Conservation (phyloP, 92 coral and sea anemone genomes). For the Umimayanthus chanpuru region DNA sequence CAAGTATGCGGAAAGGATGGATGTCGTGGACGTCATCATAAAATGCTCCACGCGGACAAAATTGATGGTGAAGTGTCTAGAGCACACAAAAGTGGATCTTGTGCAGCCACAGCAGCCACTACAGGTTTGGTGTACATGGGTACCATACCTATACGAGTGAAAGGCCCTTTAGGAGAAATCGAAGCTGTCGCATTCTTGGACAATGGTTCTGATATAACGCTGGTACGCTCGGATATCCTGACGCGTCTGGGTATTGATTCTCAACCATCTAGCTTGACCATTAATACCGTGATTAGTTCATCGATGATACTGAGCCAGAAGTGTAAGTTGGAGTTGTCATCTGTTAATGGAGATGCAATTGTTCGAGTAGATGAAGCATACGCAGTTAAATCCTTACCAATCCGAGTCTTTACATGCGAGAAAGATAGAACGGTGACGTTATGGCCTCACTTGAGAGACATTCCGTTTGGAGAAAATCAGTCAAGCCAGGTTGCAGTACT, state of each 20-base stretch:
- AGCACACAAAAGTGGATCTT: background rate
- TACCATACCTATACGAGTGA: background rate
- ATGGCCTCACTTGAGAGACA: conserved; percentile 51
- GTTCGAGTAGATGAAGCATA: no score
- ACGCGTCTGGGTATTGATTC: background rate
- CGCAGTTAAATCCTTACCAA: no score
- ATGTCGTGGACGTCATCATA: background rate
- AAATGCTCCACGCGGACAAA: background rate
- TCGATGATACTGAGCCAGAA: no score
- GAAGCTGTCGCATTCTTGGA: background rate
- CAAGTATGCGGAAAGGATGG: background rate
- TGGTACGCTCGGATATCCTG: background rate
- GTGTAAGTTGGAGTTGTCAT: no score
- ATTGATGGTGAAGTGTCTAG: background rate
- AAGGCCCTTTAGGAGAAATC: background rate
- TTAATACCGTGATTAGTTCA: background rate
- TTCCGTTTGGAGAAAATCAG: background rate
- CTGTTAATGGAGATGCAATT: no score
- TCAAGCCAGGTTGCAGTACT: conserved; percentile 40
- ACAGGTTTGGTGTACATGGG: background rate
- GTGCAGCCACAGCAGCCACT: background rate
- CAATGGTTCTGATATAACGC: background rate
- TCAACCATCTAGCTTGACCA: background rate
- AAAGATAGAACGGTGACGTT: background rate
- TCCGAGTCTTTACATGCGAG: background rate